A percentile compares a stretch with the other conserved stretches of the same genome.
phyloP scores from a whole-genome alignment of 2,888 invertebrate species.

The Limnephilus rhombicus region DNA sequence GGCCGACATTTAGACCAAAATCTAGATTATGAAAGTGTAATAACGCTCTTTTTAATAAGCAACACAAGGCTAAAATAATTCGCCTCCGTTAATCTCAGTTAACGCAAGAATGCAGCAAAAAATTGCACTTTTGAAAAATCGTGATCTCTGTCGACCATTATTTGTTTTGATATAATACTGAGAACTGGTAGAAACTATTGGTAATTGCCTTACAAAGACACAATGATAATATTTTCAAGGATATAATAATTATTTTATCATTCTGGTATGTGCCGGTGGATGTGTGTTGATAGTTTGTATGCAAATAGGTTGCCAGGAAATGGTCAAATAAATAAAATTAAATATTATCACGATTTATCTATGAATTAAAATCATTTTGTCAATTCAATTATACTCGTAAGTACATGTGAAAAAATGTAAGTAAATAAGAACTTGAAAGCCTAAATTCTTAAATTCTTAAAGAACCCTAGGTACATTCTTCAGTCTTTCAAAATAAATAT shows the following conservation, averaged over 20 bases:
- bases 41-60: not conserved
- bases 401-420: too few relatives aligned
- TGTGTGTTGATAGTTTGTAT: not conserved
- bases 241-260: not conserved
- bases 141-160: not conserved
- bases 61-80: not conserved
- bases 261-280: not conserved
- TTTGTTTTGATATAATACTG: not conserved
- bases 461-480: too few relatives aligned
- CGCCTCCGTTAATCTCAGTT: slow-evolving; percentile 9
- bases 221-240: not conserved
- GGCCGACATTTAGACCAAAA: not conserved
- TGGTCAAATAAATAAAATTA: not conserved
- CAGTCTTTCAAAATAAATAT: too few relatives aligned
- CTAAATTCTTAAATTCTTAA: too few relatives aligned
- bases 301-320: not conserved
- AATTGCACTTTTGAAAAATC: slow-evolving; percentile 12
- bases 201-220: not conserved
- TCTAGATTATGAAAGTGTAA: not conserved
- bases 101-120: slow-evolving; percentile 5
- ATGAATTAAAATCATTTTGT: not conserved
- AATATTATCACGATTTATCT: not conserved
- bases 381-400: not conserved
- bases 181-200: not conserved
- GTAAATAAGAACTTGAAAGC: too few relatives aligned